Evolutionary conservation across 2,888 invertebrate species (phyloP).

Genomic region (Agrotis puta): DNA sequence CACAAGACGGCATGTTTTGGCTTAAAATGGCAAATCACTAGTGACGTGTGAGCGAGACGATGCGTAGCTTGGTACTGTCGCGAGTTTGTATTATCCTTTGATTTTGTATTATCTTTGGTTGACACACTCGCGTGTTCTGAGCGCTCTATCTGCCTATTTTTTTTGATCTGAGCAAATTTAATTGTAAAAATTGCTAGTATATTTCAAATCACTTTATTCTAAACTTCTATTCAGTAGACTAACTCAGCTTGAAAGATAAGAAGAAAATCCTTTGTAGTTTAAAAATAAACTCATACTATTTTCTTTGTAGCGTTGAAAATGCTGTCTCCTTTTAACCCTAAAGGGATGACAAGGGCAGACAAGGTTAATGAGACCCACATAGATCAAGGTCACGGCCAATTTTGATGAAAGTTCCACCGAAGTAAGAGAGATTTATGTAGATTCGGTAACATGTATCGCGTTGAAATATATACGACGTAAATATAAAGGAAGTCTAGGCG

Average conservation of each 20-base stretch:
- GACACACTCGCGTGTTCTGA: too few species aligned
- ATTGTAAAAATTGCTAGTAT: constrained; percentile 1
- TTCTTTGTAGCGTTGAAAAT: constrained; percentile 23
- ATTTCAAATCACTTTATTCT: not conserved
- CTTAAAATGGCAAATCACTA: too few species aligned
- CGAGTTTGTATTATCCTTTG: too few species aligned
- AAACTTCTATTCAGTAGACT: constrained; percentile 15
- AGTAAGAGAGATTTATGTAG: constrained; percentile 23
- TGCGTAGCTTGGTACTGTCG: too few species aligned
- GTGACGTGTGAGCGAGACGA: too few species aligned
- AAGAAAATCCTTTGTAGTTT: constrained; percentile 10
- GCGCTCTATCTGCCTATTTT: too few species aligned
- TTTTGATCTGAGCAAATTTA: constrained; percentile 1
- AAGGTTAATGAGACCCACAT: constrained; percentile 45
- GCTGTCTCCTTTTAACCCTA: constrained; percentile 24
- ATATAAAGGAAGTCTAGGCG: not conserved
- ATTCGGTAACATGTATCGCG: constrained; percentile 2
- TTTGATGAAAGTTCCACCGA: constrained; percentile 27
- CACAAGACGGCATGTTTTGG: too few species aligned
- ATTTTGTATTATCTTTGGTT: too few species aligned
- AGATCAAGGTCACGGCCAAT: constrained; percentile 23
- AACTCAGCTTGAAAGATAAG: constrained; percentile 20
- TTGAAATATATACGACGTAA: constrained; percentile 19
- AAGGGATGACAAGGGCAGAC: constrained; percentile 54
- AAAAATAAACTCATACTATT: constrained; percentile 24